Evolutionary conservation across 2,888 invertebrate genomes (phyloP).

Genomic region (Drosophila pullipes): DNA sequence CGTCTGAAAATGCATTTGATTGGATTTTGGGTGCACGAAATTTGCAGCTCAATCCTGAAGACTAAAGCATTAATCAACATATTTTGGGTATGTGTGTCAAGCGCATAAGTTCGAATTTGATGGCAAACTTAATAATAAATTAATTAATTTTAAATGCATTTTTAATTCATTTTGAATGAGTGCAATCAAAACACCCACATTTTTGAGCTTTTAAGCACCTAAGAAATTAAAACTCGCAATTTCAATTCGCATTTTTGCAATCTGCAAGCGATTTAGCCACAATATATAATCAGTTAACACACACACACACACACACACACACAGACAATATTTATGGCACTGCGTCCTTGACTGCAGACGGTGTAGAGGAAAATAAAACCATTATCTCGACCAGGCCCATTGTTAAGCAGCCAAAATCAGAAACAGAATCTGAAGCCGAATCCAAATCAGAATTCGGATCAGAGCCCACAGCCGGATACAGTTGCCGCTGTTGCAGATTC

Average conservation of each 20-base stretch:
- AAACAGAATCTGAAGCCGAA: slow-evolving; percentile 18
- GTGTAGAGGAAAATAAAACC: slow-evolving; percentile 12
- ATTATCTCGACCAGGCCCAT: slow-evolving; percentile 18
- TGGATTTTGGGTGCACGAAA: slow-evolving; percentile 20
- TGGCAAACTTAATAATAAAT: neutral
- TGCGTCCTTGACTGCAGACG: slow-evolving; percentile 41
- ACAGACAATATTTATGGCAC: slow-evolving; percentile 32
- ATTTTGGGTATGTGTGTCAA: slow-evolving; percentile 16
- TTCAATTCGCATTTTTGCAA: neutral
- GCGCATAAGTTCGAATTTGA: slow-evolving; percentile 22
- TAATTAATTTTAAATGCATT: neutral
- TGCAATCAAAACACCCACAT: neutral
- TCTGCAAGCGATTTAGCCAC: neutral
- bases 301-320: neutral
- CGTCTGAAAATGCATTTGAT: slow-evolving; percentile 30
- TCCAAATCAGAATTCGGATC: slow-evolving; percentile 14
- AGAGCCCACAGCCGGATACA: slow-evolving; percentile 32
- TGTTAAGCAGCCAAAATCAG: slow-evolving; percentile 48
- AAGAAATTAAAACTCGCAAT: neutral
- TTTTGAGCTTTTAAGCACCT: neutral
- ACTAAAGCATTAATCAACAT: slow-evolving; percentile 41
- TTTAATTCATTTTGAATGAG: slow-evolving; percentile 5
- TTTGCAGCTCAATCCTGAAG: slow-evolving; percentile 15
- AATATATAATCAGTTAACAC: slow-evolving; percentile 4
- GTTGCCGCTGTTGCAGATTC: slow-evolving; percentile 69